Evolutionary conservation across 2,797 vertebrate species (phyloP).

Genomic region (Urocyon cinereoargenteus): DNA sequence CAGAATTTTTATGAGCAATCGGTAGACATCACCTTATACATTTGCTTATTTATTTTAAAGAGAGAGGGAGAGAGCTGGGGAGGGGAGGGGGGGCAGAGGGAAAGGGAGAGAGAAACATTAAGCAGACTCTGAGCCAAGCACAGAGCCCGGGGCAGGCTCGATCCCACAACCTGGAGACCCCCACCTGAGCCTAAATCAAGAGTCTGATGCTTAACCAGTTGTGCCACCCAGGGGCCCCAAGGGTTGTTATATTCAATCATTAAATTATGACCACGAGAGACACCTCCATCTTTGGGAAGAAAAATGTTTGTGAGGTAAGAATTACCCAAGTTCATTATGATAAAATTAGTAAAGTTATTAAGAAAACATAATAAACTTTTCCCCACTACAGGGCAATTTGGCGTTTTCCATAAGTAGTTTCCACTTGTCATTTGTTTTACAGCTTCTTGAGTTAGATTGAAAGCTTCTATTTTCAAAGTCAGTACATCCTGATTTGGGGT

Average conservation of each 20-base stretch:
- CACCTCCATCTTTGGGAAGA: neutral
- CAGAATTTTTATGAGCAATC: neutral
- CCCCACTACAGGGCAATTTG: neutral
- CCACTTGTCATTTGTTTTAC: neutral
- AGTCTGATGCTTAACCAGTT: neutral
- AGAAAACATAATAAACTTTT: neutral
- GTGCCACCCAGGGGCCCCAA: neutral
- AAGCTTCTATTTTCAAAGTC: neutral
- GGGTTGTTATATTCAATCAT: neutral
- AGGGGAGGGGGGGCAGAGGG: neutral
- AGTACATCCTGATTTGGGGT: neutral
- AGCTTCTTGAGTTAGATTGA: neutral
- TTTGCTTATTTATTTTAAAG: neutral
- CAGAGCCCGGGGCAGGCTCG: neutral
- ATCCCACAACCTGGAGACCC: neutral
- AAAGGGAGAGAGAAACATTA: neutral
- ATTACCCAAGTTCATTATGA: neutral
- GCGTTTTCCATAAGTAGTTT: neutral
- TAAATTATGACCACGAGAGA: neutral
- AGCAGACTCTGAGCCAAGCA: neutral
- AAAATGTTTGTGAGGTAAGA: neutral
- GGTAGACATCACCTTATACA: neutral
- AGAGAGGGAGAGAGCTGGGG: neutral
- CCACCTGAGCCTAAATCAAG: neutral
- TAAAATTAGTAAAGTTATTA: neutral